Evolutionary conservation across 2,888 invertebrate genomes (phyloP).

Genomic region (Shargacucullia verbasci): DNA sequence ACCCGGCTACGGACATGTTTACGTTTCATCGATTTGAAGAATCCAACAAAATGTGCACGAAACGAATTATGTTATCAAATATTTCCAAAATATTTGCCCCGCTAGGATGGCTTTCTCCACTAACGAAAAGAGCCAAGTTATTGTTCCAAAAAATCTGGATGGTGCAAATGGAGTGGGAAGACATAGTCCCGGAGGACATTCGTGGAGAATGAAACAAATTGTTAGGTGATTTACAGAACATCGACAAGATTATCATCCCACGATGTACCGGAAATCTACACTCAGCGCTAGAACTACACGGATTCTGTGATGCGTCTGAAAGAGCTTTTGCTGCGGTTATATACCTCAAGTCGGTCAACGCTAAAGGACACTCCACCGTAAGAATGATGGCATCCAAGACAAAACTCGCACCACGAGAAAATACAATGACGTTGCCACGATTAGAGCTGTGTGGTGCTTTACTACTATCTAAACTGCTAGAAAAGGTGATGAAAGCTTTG

Average conservation of each 20-base stretch:
- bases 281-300: too few species aligned
- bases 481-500: slow-evolving; percentile 9
- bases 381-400: slow-evolving; percentile 1
- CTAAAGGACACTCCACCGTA: not conserved
- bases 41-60: slow-evolving; percentile 4
- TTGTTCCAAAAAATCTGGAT: slow-evolving; percentile 9
- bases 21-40: slow-evolving; percentile 6
- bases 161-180: not conserved
- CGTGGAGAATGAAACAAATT: slow-evolving; percentile 3
- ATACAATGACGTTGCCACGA: slow-evolving; percentile 7
- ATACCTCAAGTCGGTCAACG: slow-evolving; percentile 5
- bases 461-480: slow-evolving; percentile 8
- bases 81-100: slow-evolving; percentile 18
- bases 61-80: slow-evolving; percentile 13
- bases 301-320: slow-evolving; percentile 5
- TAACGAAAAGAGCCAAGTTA: slow-evolving; percentile 11
- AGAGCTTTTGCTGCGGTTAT: not conserved
- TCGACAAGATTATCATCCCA: too few species aligned
- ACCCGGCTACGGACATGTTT: slow-evolving; percentile 9
- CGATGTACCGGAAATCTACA: too few species aligned
- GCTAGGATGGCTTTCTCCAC: slow-evolving; percentile 21
- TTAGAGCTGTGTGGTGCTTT: too few species aligned
- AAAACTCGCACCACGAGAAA: slow-evolving; percentile 8
- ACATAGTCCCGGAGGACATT: not conserved
- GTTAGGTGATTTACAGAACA: slow-evolving; percentile 3